Percentiles rank a stretch among this genome's conserved stretches.
Conservation (phyloP, 2,797 vertebrate species). For the Trachops cirrhosus region DNA sequence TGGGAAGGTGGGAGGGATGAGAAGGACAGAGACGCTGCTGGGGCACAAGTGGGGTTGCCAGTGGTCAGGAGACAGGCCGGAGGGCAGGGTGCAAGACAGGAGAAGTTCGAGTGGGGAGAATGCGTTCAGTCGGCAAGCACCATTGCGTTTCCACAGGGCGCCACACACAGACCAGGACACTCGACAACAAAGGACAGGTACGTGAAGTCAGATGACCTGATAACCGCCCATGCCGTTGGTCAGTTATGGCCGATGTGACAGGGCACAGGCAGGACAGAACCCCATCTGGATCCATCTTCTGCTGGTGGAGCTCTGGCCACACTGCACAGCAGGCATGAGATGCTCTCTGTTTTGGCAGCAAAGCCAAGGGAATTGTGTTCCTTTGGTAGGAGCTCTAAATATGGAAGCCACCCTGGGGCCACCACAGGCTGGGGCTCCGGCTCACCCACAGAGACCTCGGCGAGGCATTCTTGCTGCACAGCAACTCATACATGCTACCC, state of each 20-base stretch:
- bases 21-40: not conserved
- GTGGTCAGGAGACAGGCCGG: not conserved
- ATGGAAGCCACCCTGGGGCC: not conserved
- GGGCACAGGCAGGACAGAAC: not conserved
- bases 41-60: not conserved
- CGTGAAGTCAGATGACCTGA: not conserved
- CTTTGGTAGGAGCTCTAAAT: conserved; percentile 45
- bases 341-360: not conserved
- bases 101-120: not conserved
- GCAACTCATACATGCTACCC: not conserved
- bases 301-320: not conserved
- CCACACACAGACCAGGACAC: not conserved
- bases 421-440: not conserved
- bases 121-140: not conserved
- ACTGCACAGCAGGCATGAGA: not conserved
- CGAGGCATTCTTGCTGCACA: not conserved
- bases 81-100: not conserved
- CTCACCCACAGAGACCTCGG: not conserved
- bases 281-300: not conserved
- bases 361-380: not conserved
- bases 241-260: not conserved
- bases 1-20: not conserved
- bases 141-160: not conserved
- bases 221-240: not conserved
- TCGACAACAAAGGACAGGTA: not conserved